Percentiles rank a stretch among this genome's conserved stretches.
These are phyloP conservation scores for Melinopterus prodromus DNA, from an alignment of 2,888 invertebrate genomes.

Conservation along the genomic window DNA sequence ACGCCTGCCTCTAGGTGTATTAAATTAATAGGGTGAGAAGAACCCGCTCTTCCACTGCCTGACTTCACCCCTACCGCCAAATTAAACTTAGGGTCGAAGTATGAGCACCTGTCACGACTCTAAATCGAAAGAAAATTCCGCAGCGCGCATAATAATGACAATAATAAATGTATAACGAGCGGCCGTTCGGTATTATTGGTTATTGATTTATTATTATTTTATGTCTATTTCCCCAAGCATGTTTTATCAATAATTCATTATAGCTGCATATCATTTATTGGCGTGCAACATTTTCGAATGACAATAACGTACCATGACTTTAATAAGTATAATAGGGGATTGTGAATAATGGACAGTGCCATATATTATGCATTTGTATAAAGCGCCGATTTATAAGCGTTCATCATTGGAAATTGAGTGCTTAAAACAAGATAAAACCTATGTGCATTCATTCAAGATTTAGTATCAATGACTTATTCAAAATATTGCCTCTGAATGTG, in stretches of 20 bases:
- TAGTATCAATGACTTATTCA: too few species aligned
- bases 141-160: background rate
- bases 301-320: background rate
- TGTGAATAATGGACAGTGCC: too few species aligned
- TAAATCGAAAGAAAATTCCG: background rate
- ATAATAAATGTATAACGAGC: background rate
- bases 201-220: background rate
- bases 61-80: background rate
- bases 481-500: too few species aligned
- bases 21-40: slow-evolving; percentile 34
- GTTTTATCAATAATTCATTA: slow-evolving; percentile 4
- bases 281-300: background rate
- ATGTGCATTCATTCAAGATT: too few species aligned
- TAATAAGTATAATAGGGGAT: background rate
- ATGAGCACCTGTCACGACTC: background rate
- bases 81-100: background rate
- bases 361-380: too few species aligned
- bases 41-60: background rate
- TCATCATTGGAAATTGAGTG: too few species aligned
- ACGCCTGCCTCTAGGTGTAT: slow-evolving; percentile 22
- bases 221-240: background rate
- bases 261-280: slow-evolving; percentile 4
- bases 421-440: too few species aligned
- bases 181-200: background rate
- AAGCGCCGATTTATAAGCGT: too few species aligned